Percentiles rank a stretch among this genome's conserved stretches.
phyloP scores from a whole-genome alignment of 1,140 invertebrate species.

The Heliconius nattereri region DNA sequence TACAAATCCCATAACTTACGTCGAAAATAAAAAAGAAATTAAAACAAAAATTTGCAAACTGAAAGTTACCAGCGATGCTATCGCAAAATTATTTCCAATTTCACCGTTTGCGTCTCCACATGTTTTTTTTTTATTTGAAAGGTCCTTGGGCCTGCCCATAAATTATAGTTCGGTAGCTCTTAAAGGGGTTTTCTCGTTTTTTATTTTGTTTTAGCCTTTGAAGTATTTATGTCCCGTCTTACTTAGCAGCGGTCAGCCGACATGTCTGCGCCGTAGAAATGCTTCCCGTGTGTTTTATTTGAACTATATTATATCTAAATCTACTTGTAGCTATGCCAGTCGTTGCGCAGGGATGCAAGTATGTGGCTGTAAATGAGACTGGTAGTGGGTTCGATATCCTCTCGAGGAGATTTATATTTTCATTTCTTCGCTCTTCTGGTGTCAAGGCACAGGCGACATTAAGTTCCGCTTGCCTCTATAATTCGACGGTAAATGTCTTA shows the following conservation, averaged over 20 bases:
- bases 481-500: too few species aligned
- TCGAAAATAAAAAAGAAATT: slow-evolving; percentile 15
- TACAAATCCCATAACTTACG: slow-evolving; percentile 27
- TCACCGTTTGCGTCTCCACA: slow-evolving; percentile 73
- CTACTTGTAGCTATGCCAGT: too few species aligned
- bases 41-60: slow-evolving; percentile 36
- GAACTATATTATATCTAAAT: not conserved
- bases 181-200: slow-evolving; percentile 71
- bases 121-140: slow-evolving; percentile 69
- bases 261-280: slow-evolving; percentile 48
- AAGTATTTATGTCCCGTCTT: slow-evolving; percentile 79
- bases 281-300: slow-evolving; percentile 18
- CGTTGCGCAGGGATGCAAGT: too few species aligned
- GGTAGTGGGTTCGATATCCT: too few species aligned
- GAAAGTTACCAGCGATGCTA: slow-evolving; percentile 78
- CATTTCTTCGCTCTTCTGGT: too few species aligned
- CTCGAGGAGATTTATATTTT: too few species aligned
- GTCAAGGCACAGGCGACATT: too few species aligned
- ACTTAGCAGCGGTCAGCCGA: slow-evolving; percentile 76
- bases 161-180: slow-evolving; percentile 81
- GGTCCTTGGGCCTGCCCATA: slow-evolving; percentile 69
- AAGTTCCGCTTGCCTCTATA: too few species aligned
- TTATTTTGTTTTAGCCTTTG: slow-evolving; percentile 76
- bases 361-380: too few species aligned
- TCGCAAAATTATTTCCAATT: slow-evolving; percentile 80